Conservation (phyloP, 2,113 vertebrate species). For the Rhinoderma darwinii region DNA sequence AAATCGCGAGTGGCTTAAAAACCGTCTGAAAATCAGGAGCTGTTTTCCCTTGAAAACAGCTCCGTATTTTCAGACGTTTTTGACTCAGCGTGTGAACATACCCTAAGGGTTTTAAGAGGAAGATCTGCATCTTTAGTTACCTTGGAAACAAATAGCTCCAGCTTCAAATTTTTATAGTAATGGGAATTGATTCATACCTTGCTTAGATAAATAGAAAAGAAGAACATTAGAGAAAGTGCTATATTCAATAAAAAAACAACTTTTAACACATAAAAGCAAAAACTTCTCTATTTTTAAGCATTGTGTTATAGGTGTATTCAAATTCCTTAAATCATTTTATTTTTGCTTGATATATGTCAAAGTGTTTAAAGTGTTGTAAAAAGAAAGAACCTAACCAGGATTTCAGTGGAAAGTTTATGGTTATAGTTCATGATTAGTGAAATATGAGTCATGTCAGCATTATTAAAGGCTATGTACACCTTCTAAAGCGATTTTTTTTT, state of each 20-base stretch:
- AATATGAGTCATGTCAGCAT: neutral
- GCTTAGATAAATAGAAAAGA: slow-evolving; percentile 33
- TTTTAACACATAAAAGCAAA: slow-evolving; percentile 11
- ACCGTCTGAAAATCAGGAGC: too few species aligned
- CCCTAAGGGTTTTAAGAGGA: too few species aligned
- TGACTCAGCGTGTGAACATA: too few species aligned
- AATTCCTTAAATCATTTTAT: neutral
- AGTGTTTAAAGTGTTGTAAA: neutral
- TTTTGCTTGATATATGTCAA: neutral
- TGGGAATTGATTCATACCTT: slow-evolving; percentile 39
- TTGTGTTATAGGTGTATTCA: neutral
- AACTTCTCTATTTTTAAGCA: slow-evolving; percentile 5
- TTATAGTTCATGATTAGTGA: neutral
- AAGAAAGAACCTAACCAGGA: neutral
- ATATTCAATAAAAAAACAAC: slow-evolving; percentile 20
- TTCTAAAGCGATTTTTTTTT: too few species aligned
- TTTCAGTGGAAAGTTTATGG: neutral
- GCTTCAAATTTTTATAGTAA: slow-evolving; percentile 33
- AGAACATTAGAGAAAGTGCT: slow-evolving; percentile 12
- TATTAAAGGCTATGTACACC: too few species aligned
- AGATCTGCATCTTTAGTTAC: slow-evolving; percentile 9
- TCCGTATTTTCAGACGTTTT: too few species aligned
- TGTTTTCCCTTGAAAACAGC: too few species aligned
- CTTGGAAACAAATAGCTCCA: slow-evolving; percentile 38
- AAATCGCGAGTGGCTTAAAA: too few species aligned